Evolutionary conservation across 2,888 invertebrate genomes (phyloP), one percentile per base, ranked within the genome.

Genomic region (Orchesella flavescens): DNA sequence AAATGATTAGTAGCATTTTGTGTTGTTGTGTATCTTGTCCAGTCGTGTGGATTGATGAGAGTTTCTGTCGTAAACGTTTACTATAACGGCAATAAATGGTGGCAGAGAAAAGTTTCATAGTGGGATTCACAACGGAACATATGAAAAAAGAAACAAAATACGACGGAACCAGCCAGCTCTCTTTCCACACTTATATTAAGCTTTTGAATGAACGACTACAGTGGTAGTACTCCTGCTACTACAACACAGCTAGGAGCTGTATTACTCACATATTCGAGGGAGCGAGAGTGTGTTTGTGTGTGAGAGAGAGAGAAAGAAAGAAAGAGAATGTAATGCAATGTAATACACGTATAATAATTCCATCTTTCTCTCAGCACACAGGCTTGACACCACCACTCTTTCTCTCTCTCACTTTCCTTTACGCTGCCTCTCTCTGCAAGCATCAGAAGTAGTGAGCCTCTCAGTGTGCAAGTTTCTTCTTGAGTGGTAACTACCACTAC

Each of bases 381-480:
- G 55, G 55, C 55, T n/a, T 44, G 44, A n/a, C 68, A 46, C 49
- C 68, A 46, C 49, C 43, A 53, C 53, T 53, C 69, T n/a, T 61
- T 72, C 63, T 15, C 79, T 49, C 79, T 65, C 17, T 34, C 72
- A 34, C 55, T 43, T 65, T 43, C 68, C 17, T 49, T 55, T 66
- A 65, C 23, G 66, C 73, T 15, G 43, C 43, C 44, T 23, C 59
- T 55, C 73, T 19, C 66, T 34, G 44, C 21, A 57, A 13, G n/a
- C 71, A 13, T 73, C 73, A 34, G 43, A 55, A 55, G 53, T n/a
- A 61, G 71, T 55, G 78, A 71, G 34, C 49, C 65, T 57, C 68
- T 74, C 80, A 80, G 80, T 80, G 74, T 80, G 80, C 57, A 80
- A 80, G 74, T 80, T 73, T 74, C 73, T 66, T 44, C 74, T 66